Evolutionary conservation across 1,140 invertebrate species (phyloP), one percentile per base, ranked within the genome.

Genomic region (Cyphomyrmex costatus): DNA sequence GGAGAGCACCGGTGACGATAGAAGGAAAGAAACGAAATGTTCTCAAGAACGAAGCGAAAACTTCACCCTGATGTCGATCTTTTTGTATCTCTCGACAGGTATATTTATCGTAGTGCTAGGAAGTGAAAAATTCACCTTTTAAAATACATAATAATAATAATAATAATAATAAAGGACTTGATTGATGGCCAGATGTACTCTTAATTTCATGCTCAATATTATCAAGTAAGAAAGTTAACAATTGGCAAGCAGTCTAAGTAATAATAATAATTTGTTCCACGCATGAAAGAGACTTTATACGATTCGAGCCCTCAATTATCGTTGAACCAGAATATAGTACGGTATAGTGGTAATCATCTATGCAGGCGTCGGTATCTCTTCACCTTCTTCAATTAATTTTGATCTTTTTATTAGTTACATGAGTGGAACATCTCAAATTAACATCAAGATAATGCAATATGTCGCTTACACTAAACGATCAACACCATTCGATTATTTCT

Each of bases 1-100:
- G 66, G 74, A 83, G 83, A 87, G 78, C 73, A 51, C 68, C 73
- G 63, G 65, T 77, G 87, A 85, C 83, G 89, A 85, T 71, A 88
- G 87, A 91, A 90, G 66, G 76, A 86, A 63, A 85, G 83, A 78
- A 89, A 76, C 76, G 84, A 86, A 88, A 83, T 46, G 91, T 91
- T 74, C 86, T 91, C 89, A 78, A 86, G 91, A 93, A 90, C 90
- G 91, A 88, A 92, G 87, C 86, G 91, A 92, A 82, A 84, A 90
- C 90, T 93, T 89, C 89, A 79, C 86, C 90, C 88, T 90, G 89
- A 91, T 94, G 94, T 95, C 94, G 93, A 95, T 94, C 94, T 94
- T 93, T 93, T 93, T 92, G 88, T 88, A 86, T 88, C 71, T 74
- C 2, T 14, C 24, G 42, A 16, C 61, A 42, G 21, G 30, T 51